These are phyloP conservation scores for Heliocidaris erythrogramma DNA, from an alignment of 35 echinoderm and acorn worm species.

Conservation along the genomic window DNA sequence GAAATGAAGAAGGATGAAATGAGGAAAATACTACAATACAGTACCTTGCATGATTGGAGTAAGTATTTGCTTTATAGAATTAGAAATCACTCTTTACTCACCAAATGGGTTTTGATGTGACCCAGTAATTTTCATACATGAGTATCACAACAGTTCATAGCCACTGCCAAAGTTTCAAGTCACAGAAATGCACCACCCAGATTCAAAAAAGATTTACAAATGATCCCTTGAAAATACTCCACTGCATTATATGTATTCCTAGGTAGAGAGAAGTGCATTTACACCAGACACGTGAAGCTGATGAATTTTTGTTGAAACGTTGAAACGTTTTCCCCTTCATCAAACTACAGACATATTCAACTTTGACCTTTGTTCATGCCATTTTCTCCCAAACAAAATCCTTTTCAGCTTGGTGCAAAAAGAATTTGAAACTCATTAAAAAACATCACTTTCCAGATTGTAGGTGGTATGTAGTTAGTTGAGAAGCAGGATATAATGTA, in stretches of 20 bases:
- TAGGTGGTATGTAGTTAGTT: neutral
- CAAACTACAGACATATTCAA: slow-evolving; percentile 1
- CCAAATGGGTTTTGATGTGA: neutral
- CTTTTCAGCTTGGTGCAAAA: neutral
- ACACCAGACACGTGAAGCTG: neutral
- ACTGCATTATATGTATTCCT: slow-evolving; percentile 4
- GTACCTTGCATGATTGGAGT: neutral
- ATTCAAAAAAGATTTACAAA: neutral
- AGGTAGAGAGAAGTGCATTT: neutral
- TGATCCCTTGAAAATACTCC: neutral
- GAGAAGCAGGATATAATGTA: neutral
- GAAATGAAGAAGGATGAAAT: too few species aligned
- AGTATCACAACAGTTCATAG: neutral
- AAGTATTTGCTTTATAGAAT: neutral
- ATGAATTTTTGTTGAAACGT: neutral
- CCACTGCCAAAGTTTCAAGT: neutral
- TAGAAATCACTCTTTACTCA: neutral
- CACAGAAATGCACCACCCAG: neutral
- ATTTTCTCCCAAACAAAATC: neutral
- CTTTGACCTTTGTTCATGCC: neutral
- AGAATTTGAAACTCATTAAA: neutral
- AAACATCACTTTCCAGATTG: neutral
- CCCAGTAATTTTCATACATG: neutral
- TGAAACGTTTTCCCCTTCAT: neutral
- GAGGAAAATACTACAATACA: too few species aligned